Evolutionary conservation across 53 echinoderm and acorn worm species (phyloP).

Genomic region (Astropecten irregularis): DNA sequence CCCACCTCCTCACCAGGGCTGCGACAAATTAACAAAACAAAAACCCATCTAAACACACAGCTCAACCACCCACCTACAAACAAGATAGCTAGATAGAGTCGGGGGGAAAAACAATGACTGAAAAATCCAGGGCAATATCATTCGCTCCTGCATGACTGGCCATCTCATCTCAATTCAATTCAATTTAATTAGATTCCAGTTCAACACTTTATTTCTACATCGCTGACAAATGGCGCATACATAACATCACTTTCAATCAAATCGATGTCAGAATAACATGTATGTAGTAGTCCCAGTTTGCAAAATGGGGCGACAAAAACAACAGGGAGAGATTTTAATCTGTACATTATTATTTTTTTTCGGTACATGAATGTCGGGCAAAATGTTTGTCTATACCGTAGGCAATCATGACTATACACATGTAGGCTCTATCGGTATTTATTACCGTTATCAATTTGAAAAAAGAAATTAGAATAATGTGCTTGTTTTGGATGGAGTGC

Average conservation of each 20-base stretch:
- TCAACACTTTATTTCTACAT: background rate
- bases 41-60: too few relatives aligned
- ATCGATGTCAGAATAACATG: background rate
- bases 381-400: background rate
- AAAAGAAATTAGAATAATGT: too few relatives aligned
- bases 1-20: too few relatives aligned
- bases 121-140: background rate
- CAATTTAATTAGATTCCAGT: too few relatives aligned
- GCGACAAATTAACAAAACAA: too few relatives aligned
- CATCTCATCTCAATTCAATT: background rate
- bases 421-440: background rate
- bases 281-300: too few relatives aligned
- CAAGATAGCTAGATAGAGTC: too few relatives aligned
- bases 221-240: background rate
- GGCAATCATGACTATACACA: background rate
- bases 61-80: too few relatives aligned
- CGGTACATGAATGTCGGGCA: background rate
- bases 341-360: too few relatives aligned
- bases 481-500: too few relatives aligned
- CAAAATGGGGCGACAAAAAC: background rate
- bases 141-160: background rate
- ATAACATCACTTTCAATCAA: background rate
- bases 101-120: background rate
- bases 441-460: too few relatives aligned
- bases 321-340: too few relatives aligned